Evolutionary conservation across 1,140 invertebrate species (phyloP).

Genomic region (Delia radicum): DNA sequence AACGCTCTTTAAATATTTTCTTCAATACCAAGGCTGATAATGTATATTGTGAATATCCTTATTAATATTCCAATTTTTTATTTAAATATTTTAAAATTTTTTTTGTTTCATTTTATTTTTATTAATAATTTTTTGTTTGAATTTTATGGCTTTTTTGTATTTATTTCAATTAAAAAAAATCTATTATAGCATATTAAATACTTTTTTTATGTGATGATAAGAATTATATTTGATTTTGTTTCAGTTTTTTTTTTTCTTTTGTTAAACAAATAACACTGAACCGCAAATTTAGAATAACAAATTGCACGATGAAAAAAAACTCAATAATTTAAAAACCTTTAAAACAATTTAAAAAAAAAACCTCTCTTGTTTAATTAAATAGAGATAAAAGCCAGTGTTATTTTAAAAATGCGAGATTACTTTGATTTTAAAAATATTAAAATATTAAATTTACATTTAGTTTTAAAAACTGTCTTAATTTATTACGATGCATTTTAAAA

Average conservation of each 20-base stretch:
- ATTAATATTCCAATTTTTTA: background rate
- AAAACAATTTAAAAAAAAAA: no score
- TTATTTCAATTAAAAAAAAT: background rate
- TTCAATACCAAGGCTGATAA: no score
- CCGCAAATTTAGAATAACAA: no score
- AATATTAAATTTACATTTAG: conserved; percentile 21
- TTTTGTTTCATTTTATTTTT: background rate
- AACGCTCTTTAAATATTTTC: no score
- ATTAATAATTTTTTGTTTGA: background rate
- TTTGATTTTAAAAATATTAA: background rate
- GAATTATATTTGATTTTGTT: background rate
- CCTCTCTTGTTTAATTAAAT: no score
- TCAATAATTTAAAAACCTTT: no score
- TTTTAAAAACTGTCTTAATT: conserved; percentile 17
- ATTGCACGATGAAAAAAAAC: no score
- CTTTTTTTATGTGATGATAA: conserved; percentile 3
- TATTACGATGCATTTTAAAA: background rate
- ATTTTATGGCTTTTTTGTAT: background rate
- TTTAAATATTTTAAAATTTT: background rate
- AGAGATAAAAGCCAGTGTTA: no score
- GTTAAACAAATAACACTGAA: no score
- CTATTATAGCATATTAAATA: background rate
- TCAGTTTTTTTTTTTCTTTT: background rate
- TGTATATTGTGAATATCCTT: no score
- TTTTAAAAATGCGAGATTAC: conserved; percentile 6